Conservation (phyloP, 2,888 invertebrate species). For the Raillietiella orientalis region DNA sequence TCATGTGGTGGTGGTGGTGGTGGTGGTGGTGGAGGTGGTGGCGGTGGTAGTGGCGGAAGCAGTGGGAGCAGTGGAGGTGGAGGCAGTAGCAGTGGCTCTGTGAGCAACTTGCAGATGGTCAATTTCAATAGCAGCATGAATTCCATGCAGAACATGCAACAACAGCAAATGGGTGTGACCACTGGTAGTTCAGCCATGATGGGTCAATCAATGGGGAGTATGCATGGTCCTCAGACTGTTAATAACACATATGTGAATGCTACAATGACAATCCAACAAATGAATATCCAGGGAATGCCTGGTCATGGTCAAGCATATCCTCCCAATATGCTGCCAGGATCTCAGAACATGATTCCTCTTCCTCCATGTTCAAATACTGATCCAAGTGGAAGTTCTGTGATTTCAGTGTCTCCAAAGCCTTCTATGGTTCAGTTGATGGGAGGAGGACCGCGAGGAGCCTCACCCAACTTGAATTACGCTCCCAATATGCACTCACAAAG, state of each 20-base stretch:
- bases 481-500: constrained; percentile 6
- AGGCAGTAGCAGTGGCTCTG: constrained; percentile 12
- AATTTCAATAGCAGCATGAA: constrained; percentile 12
- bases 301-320: constrained; percentile 8
- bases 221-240: constrained; percentile 13
- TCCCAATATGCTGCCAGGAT: constrained; percentile 5
- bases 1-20: too few relatives aligned
- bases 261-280: constrained; percentile 17
- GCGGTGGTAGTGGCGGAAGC: constrained; percentile 5
- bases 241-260: constrained; percentile 18
- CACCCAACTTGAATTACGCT: constrained; percentile 1
- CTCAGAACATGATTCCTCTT: constrained; percentile 18
- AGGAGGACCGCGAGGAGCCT: constrained; percentile 5
- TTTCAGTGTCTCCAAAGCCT: too few relatives aligned
- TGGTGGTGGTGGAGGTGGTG: too few relatives aligned
- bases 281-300: constrained; percentile 16
- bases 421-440: constrained; percentile 5
- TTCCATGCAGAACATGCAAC: constrained; percentile 10
- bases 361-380: neutral
- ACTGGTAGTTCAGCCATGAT: constrained; percentile 6
- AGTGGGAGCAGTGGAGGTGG: constrained; percentile 9
- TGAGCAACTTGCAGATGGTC: constrained; percentile 11
- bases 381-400: too few relatives aligned
- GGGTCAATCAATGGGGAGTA: constrained; percentile 8
- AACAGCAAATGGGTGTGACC: constrained; percentile 7